Evolutionary conservation across 2,797 vertebrate genomes (phyloP).

Genomic region (Gila robusta): DNA sequence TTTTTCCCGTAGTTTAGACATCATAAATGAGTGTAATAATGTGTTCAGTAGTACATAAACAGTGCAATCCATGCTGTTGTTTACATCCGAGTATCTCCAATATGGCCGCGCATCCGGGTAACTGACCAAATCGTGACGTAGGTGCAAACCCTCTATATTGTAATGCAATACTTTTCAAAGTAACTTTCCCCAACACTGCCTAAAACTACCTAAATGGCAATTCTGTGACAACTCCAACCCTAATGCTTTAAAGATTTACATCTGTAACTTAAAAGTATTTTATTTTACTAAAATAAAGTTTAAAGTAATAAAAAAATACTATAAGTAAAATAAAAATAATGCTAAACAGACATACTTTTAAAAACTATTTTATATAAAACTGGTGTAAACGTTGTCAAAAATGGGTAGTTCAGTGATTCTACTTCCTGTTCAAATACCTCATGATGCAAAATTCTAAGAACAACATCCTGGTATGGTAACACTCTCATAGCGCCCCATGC

Average conservation of each 20-base stretch:
- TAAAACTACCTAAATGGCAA: not conserved
- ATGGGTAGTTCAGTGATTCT: not conserved
- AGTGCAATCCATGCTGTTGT: no score
- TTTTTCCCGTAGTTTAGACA: no score
- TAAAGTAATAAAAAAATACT: not conserved
- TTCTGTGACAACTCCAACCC: not conserved
- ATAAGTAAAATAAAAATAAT: not conserved
- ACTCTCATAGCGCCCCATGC: not conserved
- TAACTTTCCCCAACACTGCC: no score
- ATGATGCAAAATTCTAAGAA: conserved; percentile 4
- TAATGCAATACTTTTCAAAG: no score
- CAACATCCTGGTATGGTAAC: not conserved
- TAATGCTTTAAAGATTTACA: not conserved
- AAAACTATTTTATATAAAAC: not conserved
- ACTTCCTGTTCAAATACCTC: not conserved
- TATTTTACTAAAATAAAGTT: not conserved
- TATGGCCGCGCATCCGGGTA: no score
- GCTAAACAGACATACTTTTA: no score
- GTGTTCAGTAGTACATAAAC: no score
- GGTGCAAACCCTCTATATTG: no score
- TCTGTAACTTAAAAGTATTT: not conserved
- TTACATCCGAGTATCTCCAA: no score
- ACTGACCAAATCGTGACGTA: no score
- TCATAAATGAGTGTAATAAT: no score
- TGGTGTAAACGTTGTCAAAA: not conserved